Percentiles rank a stretch among this genome's conserved stretches.
Evolutionary conservation across 2,888 invertebrate genomes (phyloP).

Genomic region (Drosophila phalerata): DNA sequence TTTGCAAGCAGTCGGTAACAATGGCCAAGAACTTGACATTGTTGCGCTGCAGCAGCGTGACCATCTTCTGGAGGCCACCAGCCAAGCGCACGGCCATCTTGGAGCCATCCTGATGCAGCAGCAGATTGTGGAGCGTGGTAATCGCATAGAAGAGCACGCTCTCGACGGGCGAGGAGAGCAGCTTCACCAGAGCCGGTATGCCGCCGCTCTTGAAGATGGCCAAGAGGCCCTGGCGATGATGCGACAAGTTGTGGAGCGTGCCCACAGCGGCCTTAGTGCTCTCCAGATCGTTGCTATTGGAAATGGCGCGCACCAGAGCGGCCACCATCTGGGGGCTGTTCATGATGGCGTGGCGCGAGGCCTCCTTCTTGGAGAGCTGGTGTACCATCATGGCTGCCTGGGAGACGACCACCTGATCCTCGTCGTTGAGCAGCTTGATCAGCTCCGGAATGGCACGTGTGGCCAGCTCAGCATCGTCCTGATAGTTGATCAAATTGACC

Average conservation of each 20-base stretch:
- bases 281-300: conserved; percentile 97
- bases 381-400: conserved; percentile 99
- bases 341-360: conserved; percentile 98
- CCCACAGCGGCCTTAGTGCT: conserved; percentile 99
- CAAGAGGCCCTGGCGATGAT: conserved; percentile 97
- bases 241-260: conserved; percentile 98
- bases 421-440: conserved; percentile 97
- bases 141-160: conserved; percentile 99
- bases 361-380: conserved; percentile 99
- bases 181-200: conserved; percentile 98
- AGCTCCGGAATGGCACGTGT: conserved; percentile 98
- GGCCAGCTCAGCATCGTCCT: conserved; percentile 98
- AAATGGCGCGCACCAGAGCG: conserved; percentile 97
- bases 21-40: conserved; percentile 99
- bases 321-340: conserved; percentile 98
- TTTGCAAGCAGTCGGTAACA: conserved; percentile 99
- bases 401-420: conserved; percentile 98
- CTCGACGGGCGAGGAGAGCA: conserved; percentile 97
- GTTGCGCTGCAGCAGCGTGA: conserved; percentile 96
- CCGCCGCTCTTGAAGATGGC: conserved; percentile 99
- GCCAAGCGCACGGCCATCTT: conserved; percentile 99
- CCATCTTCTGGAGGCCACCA: conserved; percentile 99
- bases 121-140: conserved; percentile 97
- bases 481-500: conserved; percentile 99
- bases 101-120: conserved; percentile 98